Evolutionary conservation across 2,797 vertebrate genomes (phyloP), one percentile per base, ranked within the genome.

Genomic region (Bovichtus diacanthus): DNA sequence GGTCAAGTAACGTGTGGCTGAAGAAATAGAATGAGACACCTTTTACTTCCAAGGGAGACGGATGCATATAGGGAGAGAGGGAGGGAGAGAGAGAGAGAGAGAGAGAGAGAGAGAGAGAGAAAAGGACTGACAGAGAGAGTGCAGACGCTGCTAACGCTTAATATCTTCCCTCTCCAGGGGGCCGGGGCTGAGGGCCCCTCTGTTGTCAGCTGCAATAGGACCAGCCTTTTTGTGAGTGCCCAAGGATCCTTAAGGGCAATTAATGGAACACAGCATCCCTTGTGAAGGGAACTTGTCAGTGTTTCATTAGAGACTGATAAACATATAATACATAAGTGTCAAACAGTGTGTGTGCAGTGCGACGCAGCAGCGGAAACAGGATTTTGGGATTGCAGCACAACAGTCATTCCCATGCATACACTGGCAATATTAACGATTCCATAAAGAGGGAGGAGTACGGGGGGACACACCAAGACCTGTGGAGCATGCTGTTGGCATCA

Each of bases 291-390:
- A 94, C 92, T 88, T 92, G 92, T 94, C 91, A 94, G 90, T 90
- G 90, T 93, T 94, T 94, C 93, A 95, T 94, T 91, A 96, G 88
- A 93, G 89, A 90, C 83, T 92, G 90, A 93, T 93, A 95, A 96
- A 94, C 91, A 93, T 94, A 93, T 91, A 93, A 92, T 91, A 88
- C 88, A 90, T 84, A 90, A 86, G 89, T 93, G 91, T 94, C 92
- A 94, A 84, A 78, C 87, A 85, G 90, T 85, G 83, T 88, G 82
- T 65, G 84, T 78, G 76, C 75, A 75, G 85, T 77, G 90, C 73
- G 83, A 88, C 19, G 80, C 69, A 64, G 49, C 75, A 66, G 82
- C 58, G 54, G 85, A 81, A 34, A 38, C 56, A 75, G 78, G 90
- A 90, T 90, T 92, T 94, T 86, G 88, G 87, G 91, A 94, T 85